These are phyloP conservation scores for Otolemur crassicaudatus DNA, from an alignment of 2,797 vertebrate genomes.

Conservation along the genomic window DNA sequence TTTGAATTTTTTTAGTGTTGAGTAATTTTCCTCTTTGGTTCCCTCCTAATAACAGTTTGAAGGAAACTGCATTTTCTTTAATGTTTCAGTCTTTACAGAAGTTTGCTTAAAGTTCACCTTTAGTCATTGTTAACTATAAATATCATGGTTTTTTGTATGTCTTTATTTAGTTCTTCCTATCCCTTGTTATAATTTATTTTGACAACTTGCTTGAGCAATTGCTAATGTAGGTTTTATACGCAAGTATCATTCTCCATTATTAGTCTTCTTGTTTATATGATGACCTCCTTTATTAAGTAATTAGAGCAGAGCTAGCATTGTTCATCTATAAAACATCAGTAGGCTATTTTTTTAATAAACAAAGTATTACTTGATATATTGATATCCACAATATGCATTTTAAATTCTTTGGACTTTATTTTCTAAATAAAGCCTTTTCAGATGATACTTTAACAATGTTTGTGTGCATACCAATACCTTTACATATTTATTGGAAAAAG, in stretches of 20 bases:
- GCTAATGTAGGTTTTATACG: not conserved
- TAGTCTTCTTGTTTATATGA: not conserved
- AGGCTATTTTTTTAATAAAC: not conserved
- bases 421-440: not conserved
- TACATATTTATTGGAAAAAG: not conserved
- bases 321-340: constrained; percentile 19
- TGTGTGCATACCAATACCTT: not conserved
- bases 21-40: not conserved
- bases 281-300: not conserved
- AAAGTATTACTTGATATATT: not conserved
- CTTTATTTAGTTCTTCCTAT: not conserved
- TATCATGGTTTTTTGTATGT: not conserved
- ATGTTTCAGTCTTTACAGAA: not conserved
- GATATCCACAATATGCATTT: not conserved
- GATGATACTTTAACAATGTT: not conserved
- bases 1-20: not conserved
- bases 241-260: not conserved
- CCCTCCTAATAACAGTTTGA: not conserved
- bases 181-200: not conserved
- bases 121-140: not conserved
- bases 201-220: not conserved
- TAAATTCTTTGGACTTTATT: not conserved
- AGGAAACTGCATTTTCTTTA: not conserved
- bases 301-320: not conserved
- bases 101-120: not conserved